Base-by-base conservation (phyloP, 2,888 invertebrate genomes). In the Hydrotaea cyrtoneurina region DNA sequence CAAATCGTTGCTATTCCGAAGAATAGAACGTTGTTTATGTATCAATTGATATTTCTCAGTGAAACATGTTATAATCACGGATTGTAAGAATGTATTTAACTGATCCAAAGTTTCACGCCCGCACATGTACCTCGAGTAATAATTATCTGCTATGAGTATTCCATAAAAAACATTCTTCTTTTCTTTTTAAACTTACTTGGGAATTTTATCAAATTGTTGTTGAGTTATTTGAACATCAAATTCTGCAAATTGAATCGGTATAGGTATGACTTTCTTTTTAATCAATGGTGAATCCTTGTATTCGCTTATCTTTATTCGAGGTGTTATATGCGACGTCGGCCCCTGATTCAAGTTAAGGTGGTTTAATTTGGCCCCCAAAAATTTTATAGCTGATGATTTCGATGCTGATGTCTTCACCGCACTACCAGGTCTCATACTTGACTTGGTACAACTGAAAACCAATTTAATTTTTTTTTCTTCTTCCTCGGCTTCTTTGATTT, bases 1-100 rank as follows among this genome's bases (percentile, higher is more conserved):
- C 26, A 89, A 59, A 31, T 90, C 89, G 0, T 75, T 85, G 8
- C 72, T 76, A 69, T 89, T 88, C 21, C 87, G 87, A 3, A 90
- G 43, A 26, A 86, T 83, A 57, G 86, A 87, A 1, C 89, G 87
- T 10, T 88, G 87, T 5, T 89, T 89, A 77, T 89, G 86, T 0
- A 89, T 71, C 4, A 90, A 74, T 75, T 89, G 87, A 69, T 90
- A 90, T 69, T 90, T 90, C 76, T 90, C 89, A 76, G 88, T 89
- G 46, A 90, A 90, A 78, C 90, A 89, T 7, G 88, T 87, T 1
- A 89, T 86, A 19, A 90, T 82, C 0, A 88, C 74, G 0, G 83
- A 82, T 19, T 89, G 87, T 0, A 90, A 69, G 57, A 90, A 90
- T 2, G 71, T 15, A 23, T 84, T 87, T 15, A 90, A 85, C n/a